Conservation (phyloP, 2,113 vertebrate genomes). For the Pan troglodytes region NHGRI_mPanTro3-v2.1_pri NC_072413.2:57341501-57342000, state of each 20-base stretch:
- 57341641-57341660: background rate
- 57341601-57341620: background rate
- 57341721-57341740: background rate
- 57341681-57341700: background rate
- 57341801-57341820: background rate
- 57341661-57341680: background rate
- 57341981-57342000: background rate
- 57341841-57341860: background rate
- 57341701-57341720: background rate
- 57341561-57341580: background rate
- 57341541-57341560: background rate
- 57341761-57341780: background rate
- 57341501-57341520: background rate
- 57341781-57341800: background rate
- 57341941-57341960: background rate
- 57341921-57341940: background rate
- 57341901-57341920: background rate
- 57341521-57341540: background rate
- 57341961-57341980: background rate
- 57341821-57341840: accelerated
- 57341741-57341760: background rate
- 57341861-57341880: too few relatives aligned
- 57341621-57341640: background rate
- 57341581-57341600: background rate
- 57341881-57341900: background rate